Percentiles rank a stretch among this genome's conserved stretches.
phyloP scores from a whole-genome alignment of 2,888 invertebrate species.

The Caenorhabditis angaria region DNA sequence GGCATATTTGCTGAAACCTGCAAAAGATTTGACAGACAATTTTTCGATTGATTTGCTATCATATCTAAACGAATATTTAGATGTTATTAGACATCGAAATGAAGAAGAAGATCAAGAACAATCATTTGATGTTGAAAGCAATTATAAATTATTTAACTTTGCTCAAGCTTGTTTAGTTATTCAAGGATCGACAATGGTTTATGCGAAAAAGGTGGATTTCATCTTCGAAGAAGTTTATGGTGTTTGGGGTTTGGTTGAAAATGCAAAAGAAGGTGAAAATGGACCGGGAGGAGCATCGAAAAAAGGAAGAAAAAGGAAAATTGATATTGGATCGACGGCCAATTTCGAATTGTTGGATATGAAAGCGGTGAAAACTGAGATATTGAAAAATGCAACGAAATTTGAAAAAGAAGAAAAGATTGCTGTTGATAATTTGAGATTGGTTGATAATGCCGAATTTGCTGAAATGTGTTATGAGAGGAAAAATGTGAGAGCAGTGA shows the following conservation, averaged over 20 bases:
- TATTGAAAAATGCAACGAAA: neutral
- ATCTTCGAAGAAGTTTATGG: slow-evolving; percentile 17
- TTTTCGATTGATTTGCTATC: slow-evolving; percentile 38
- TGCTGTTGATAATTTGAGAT: slow-evolving; percentile 16
- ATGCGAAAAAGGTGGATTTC: slow-evolving; percentile 77
- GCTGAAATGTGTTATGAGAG: slow-evolving; percentile 19
- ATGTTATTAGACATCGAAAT: slow-evolving; percentile 16
- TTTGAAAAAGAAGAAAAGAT: slow-evolving; percentile 27
- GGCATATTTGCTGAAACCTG: slow-evolving; percentile 43
- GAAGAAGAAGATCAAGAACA: neutral
- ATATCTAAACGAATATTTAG: slow-evolving; percentile 18
- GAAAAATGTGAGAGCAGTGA: slow-evolving; percentile 13
- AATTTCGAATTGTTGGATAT: slow-evolving; percentile 17
- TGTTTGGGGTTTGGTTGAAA: slow-evolving; percentile 19
- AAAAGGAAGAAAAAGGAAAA: slow-evolving; percentile 10
- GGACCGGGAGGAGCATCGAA: neutral
- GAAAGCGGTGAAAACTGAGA: neutral
- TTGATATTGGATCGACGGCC: slow-evolving; percentile 19
- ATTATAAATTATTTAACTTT: slow-evolving; percentile 77
- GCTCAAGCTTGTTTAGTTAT: slow-evolving; percentile 82
- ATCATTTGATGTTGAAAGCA: neutral
- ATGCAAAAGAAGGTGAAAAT: slow-evolving; percentile 2
- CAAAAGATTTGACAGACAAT: slow-evolving; percentile 45
- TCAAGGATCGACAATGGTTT: slow-evolving; percentile 81
- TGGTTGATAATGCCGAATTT: slow-evolving; percentile 25